Base-by-base conservation (phyloP, 2,888 invertebrate species). In the Drosophila meridionalis region DNA sequence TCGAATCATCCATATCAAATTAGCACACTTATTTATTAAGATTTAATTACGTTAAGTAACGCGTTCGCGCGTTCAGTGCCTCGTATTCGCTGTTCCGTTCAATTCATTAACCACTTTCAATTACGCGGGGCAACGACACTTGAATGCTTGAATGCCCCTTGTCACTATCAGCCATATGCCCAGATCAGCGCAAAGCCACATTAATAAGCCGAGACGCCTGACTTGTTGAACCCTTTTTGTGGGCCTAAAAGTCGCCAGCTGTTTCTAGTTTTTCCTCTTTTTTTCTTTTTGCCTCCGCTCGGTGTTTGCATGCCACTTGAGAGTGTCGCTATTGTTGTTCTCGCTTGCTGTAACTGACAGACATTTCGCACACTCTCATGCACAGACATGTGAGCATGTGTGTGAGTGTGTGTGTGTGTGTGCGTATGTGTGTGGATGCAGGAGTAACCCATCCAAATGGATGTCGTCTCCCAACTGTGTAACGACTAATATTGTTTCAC, bases 401-500 rank as follows among this genome's bases (percentile, higher is more conserved):
- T 12, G 14, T 4, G 38, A 14, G 28, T 30, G 28, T 9, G 9
- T 2, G 9, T 52, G 34, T 61, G 32, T 14, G 40, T 60, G 60
- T n/a, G n/a, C n/a, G n/a, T n/a, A n/a, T 52, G 34, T 61, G 32
- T 14, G 40, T 60, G 60, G 68, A 61, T 75, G 64, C 69, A 55
- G 38, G 61, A 65, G 55, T 52, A 65, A 59, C 50, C 69, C 76
- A 65, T 64, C 69, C 61, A 52, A 61, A 63, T 53, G 26, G 42
- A 38, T 42, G 20, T 58, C 42, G 55, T 66, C 63, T 55, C 40
- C 30, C 59, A 73, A 64, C 71, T 73, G 76, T 72, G 66, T 60
- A 67, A 48, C 45, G 67, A 82, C 88, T 89, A 86, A 88, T 86
- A 86, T 89, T 78, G 83, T 87, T 86, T 78, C 61, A 70, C 81